Conservation (phyloP, 2,888 invertebrate species). For the Anaspis maculata region DNA sequence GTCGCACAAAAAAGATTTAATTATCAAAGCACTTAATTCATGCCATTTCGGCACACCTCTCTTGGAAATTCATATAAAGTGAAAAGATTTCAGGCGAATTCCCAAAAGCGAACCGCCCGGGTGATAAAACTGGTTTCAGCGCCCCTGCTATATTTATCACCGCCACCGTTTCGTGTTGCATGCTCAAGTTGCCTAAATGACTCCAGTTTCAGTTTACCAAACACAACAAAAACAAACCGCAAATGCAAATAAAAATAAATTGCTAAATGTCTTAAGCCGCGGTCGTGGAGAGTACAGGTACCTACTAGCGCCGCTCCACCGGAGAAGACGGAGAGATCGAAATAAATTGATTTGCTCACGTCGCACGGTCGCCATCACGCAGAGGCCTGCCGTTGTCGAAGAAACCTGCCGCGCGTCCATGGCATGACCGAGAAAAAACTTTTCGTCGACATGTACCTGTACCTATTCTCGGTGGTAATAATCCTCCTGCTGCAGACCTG, state of each 20-base stretch:
- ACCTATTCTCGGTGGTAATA: too few relatives aligned
- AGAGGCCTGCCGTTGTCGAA: too few relatives aligned
- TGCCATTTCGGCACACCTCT: slow-evolving; percentile 5
- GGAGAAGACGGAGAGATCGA: too few relatives aligned
- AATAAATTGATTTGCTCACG: too few relatives aligned
- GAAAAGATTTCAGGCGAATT: slow-evolving; percentile 11
- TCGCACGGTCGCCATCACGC: too few relatives aligned
- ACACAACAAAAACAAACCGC: slow-evolving; percentile 15
- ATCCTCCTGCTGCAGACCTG: too few relatives aligned
- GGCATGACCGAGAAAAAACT: too few relatives aligned
- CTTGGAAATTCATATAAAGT: slow-evolving; percentile 10
- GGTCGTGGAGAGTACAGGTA: too few relatives aligned
- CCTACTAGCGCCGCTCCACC: too few relatives aligned
- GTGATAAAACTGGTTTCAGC: slow-evolving; percentile 25
- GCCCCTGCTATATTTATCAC: slow-evolving; percentile 24
- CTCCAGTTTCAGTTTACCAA: slow-evolving; percentile 20
- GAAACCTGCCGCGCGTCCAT: too few relatives aligned
- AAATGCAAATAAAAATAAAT: slow-evolving; percentile 16
- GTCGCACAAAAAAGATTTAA: background rate
- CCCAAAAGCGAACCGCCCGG: slow-evolving; percentile 13
- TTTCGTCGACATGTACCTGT: too few relatives aligned
- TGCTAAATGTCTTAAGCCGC: slow-evolving; percentile 14
- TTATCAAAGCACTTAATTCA: slow-evolving; percentile 3
- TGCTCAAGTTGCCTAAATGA: slow-evolving; percentile 23
- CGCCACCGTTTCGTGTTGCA: slow-evolving; percentile 27